phyloP scores from a whole-genome alignment of 2,113 vertebrate genomes.

The Platichthys stellatus region DNA sequence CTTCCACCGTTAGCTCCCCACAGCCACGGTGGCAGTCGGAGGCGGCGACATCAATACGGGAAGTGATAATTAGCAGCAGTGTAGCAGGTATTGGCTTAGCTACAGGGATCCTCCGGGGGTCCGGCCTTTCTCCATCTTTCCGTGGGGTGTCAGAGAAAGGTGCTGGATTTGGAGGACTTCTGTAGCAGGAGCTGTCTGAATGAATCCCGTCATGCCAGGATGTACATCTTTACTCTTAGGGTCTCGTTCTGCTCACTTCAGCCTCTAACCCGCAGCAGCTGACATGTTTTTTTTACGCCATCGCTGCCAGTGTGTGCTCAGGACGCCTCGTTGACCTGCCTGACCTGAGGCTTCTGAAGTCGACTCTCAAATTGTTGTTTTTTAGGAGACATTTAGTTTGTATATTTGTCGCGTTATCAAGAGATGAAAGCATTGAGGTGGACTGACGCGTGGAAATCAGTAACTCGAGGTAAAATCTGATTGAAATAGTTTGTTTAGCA shows the following conservation, averaged over 20 bases:
- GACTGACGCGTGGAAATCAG: constrained; percentile 6
- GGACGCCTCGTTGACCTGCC: constrained; percentile 61
- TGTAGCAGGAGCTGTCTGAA: constrained; percentile 47
- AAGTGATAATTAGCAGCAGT: constrained; percentile 67
- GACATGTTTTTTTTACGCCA: constrained; percentile 55
- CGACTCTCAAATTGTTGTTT: constrained; percentile 27
- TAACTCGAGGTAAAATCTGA: constrained; percentile 23
- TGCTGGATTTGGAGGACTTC: constrained; percentile 29
- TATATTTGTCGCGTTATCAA: not conserved
- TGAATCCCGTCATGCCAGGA: constrained; percentile 46
- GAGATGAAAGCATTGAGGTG: not conserved
- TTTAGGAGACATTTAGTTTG: not conserved
- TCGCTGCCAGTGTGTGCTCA: constrained; percentile 63
- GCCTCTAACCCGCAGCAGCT: constrained; percentile 52
- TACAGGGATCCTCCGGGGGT: constrained; percentile 43
- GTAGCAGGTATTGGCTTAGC: constrained; percentile 64
- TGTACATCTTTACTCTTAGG: constrained; percentile 44
- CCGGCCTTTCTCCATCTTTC: constrained; percentile 49
- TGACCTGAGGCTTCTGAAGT: constrained; percentile 51
- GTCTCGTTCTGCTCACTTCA: constrained; percentile 43
- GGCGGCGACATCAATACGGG: constrained; percentile 62
- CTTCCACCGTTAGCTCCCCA: constrained; percentile 48
- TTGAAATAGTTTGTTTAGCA: constrained; percentile 44
- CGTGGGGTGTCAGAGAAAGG: constrained; percentile 46
- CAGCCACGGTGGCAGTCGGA: constrained; percentile 69